Percentiles rank a stretch among this genome's conserved stretches.
These are phyloP conservation scores for Podarcis muralis DNA, from an alignment of 2,113 vertebrate species.

Conservation along the genomic window DNA sequence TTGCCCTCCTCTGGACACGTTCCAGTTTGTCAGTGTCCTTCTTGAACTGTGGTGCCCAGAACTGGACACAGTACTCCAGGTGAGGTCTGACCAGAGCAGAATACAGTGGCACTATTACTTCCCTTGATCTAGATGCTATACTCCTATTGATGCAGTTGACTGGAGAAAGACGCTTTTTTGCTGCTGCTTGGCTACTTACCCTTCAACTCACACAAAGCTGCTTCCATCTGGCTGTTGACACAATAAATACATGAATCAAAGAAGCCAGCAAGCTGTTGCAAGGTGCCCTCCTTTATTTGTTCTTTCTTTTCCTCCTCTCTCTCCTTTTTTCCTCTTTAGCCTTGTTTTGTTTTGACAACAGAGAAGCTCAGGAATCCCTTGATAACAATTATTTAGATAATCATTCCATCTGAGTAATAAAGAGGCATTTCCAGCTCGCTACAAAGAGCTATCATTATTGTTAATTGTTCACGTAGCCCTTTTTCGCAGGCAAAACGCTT, in stretches of 20 bases:
- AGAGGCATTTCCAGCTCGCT: not conserved
- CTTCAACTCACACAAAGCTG: not conserved
- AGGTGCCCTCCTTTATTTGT: not conserved
- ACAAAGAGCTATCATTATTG: not conserved
- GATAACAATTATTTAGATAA: not conserved
- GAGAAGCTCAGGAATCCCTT: constrained; percentile 22
- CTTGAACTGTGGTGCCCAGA: too few species aligned
- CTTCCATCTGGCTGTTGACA: constrained; percentile 51
- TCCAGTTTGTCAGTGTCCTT: too few species aligned
- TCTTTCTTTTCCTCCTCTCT: not conserved
- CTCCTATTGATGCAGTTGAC: too few species aligned
- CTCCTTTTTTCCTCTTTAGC: not conserved
- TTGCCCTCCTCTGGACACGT: too few species aligned
- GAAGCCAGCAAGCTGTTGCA: not conserved
- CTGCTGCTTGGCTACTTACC: constrained; percentile 35
- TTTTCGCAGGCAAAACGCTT: not conserved
- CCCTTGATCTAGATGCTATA: too few species aligned
- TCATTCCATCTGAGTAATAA: not conserved
- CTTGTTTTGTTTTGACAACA: not conserved
- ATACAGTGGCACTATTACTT: too few species aligned
- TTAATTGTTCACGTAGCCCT: not conserved
- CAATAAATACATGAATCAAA: constrained; percentile 27
- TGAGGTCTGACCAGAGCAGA: too few species aligned
- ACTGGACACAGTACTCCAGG: too few species aligned
- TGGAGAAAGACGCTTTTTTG: constrained; percentile 28